Percentiles rank a stretch among this genome's conserved stretches.
These are phyloP conservation scores for Chromis chromis DNA, from an alignment of 2,797 vertebrate species.

Conservation along the genomic window DNA sequence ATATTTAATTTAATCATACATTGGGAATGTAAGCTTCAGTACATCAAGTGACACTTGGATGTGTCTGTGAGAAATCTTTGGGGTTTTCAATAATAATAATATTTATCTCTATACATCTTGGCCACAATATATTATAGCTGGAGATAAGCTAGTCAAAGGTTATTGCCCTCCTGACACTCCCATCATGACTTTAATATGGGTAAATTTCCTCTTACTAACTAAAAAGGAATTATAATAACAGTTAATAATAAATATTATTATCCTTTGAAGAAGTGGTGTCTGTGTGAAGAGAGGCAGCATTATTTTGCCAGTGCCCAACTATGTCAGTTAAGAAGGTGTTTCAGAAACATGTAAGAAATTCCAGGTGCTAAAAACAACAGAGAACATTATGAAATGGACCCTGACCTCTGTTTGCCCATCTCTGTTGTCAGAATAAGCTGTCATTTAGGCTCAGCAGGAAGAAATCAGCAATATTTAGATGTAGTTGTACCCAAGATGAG, in stretches of 20 bases:
- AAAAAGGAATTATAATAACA: slow-evolving; percentile 41
- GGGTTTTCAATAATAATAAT: slow-evolving; percentile 29
- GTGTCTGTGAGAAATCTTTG: neutral
- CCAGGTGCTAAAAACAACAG: too few relatives aligned
- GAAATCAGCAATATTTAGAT: too few relatives aligned
- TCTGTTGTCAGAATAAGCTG: too few relatives aligned
- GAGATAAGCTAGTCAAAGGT: slow-evolving; percentile 68
- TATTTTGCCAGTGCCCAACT: neutral
- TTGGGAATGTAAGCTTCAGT: slow-evolving; percentile 1
- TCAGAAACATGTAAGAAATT: neutral
- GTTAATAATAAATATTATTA: slow-evolving; percentile 47
- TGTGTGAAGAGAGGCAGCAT: slow-evolving; percentile 10
- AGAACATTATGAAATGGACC: too few relatives aligned
- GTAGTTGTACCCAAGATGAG: too few relatives aligned
- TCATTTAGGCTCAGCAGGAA: too few relatives aligned
- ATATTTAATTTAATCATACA: neutral
- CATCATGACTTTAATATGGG: slow-evolving; percentile 48
- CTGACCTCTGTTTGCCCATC: too few relatives aligned
- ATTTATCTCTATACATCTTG: slow-evolving; percentile 23
- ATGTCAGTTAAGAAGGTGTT: slow-evolving; percentile 5
- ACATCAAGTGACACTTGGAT: neutral
- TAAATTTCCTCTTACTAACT: slow-evolving; percentile 55
- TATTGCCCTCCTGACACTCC: slow-evolving; percentile 66
- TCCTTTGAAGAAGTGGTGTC: slow-evolving; percentile 7
- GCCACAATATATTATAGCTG: slow-evolving; percentile 30